phyloP scores from a whole-genome alignment of 2,888 invertebrate genomes.

The Plagodis dolabraria region DNA sequence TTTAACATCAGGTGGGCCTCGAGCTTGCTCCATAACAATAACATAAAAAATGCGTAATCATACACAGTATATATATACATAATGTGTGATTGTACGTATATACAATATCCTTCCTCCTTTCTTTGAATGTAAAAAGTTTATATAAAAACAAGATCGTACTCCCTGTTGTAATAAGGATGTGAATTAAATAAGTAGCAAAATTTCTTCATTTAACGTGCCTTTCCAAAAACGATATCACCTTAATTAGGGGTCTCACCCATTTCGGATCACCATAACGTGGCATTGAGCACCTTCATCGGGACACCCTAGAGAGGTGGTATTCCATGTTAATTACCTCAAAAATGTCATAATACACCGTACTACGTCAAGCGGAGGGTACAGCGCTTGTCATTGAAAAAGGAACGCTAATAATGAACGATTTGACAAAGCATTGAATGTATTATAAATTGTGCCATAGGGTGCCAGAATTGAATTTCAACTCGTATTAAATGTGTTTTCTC shows the following conservation, averaged over 20 bases:
- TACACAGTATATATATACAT: too few relatives aligned
- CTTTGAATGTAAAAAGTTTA: too few relatives aligned
- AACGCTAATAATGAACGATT: too few relatives aligned
- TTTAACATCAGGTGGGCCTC: too few relatives aligned
- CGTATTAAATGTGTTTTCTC: too few relatives aligned
- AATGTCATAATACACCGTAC: conserved; percentile 44
- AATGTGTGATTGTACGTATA: too few relatives aligned
- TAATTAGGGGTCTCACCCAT: conserved; percentile 13
- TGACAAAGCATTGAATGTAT: too few relatives aligned
- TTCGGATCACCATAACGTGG: conserved; percentile 11
- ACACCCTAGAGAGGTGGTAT: conserved; percentile 28
- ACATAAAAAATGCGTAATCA: too few relatives aligned
- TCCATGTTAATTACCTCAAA: conserved; percentile 45
- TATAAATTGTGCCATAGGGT: too few relatives aligned
- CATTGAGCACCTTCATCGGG: conserved; percentile 25
- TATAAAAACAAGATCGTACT: too few relatives aligned
- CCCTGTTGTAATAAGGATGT: neutral
- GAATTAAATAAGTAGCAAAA: neutral
- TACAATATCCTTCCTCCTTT: too few relatives aligned
- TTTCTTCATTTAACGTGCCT: conserved; percentile 6
- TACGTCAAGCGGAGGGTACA: conserved; percentile 30
- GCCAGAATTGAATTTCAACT: neutral
- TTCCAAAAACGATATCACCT: conserved; percentile 7
- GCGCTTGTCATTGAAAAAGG: neutral
- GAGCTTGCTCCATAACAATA: too few relatives aligned